Conservation (phyloP, 2,797 vertebrate genomes). For the Allenopithecus nigroviridis region DNA sequence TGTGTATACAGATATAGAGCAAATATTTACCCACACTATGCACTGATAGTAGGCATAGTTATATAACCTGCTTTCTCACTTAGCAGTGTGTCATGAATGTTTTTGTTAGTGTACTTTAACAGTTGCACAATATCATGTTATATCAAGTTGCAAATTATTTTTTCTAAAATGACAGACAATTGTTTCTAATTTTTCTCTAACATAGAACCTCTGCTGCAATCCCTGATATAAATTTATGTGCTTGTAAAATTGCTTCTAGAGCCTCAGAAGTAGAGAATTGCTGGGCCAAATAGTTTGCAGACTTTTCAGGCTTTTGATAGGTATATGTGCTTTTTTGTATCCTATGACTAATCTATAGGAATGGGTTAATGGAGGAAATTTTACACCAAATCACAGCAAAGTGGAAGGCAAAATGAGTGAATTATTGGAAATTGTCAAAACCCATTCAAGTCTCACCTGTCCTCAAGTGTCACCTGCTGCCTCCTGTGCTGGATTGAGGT, state of each 20-base stretch:
- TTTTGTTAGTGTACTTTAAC: neutral
- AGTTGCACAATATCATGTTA: neutral
- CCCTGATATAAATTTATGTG: neutral
- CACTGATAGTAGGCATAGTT: neutral
- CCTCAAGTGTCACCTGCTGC: neutral
- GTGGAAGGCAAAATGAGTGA: neutral
- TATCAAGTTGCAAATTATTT: neutral
- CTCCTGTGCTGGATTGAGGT: neutral
- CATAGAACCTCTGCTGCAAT: neutral
- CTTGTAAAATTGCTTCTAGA: conserved; percentile 6
- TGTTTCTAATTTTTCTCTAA: conserved; percentile 14
- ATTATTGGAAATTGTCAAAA: neutral
- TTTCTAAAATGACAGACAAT: neutral
- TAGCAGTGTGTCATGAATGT: neutral
- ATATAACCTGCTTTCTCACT: neutral
- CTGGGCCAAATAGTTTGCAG: neutral
- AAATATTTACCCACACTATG: neutral
- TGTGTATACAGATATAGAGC: neutral
- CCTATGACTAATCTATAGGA: neutral
- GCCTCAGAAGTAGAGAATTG: neutral
- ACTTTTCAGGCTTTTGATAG: neutral
- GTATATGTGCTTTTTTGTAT: neutral
- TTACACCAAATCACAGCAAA: neutral
- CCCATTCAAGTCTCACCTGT: neutral
- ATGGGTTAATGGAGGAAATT: neutral